phyloP scores from a whole-genome alignment of 2,888 invertebrate genomes.

The Apamea monoglypha region DNA sequence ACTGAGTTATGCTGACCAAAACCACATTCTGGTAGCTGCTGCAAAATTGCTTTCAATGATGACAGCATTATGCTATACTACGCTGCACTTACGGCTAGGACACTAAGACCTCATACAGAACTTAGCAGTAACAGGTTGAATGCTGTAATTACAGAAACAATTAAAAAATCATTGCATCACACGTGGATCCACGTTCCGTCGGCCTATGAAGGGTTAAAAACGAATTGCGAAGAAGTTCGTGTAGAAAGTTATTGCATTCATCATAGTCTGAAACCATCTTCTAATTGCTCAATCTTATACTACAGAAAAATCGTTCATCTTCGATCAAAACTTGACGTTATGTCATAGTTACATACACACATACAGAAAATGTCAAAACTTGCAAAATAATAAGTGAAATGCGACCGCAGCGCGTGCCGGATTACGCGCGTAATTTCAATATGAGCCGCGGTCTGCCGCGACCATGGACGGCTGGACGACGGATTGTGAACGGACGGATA shows the following conservation, averaged over 20 bases:
- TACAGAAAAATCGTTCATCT: background rate
- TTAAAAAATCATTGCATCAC: too few species aligned
- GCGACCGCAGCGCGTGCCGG: constrained; percentile 48
- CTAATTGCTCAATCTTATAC: background rate
- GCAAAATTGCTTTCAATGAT: background rate
- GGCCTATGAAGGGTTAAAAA: too few species aligned
- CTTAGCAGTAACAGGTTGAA: too few species aligned
- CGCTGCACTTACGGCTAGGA: background rate
- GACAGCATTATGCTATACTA: background rate
- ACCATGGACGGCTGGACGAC: constrained; percentile 39
- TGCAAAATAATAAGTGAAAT: constrained; percentile 43
- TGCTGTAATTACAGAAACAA: too few species aligned
- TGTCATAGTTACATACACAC: background rate
- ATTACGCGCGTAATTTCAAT: constrained; percentile 67
- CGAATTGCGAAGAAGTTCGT: background rate
- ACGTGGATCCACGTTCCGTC: too few species aligned
- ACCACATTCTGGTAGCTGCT: background rate
- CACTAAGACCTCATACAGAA: background rate
- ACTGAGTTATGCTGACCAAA: background rate
- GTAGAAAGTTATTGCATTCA: background rate
- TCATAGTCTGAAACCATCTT: background rate
- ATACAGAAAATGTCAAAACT: constrained; percentile 12
- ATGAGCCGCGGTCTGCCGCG: constrained; percentile 54
- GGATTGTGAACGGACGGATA: constrained; percentile 25
- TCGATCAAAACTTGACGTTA: background rate